phyloP scores from a whole-genome alignment of 2,888 invertebrate species.

The Lepas anatifera region DNA sequence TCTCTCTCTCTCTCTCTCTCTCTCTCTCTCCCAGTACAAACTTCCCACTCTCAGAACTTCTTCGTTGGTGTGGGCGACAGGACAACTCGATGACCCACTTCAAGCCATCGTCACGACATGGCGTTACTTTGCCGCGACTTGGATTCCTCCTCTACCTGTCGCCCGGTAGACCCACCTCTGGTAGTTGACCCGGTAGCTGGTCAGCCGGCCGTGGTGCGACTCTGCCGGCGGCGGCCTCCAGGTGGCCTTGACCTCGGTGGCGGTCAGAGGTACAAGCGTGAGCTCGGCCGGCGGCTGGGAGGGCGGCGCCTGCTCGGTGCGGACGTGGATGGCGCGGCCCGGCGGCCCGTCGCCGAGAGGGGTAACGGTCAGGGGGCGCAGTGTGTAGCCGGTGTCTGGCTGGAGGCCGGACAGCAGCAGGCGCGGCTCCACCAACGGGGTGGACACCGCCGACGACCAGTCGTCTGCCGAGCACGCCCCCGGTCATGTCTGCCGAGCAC shows the following conservation, averaged over 20 bases:
- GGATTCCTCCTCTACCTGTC: too few species aligned
- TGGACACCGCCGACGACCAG: conserved; percentile 16
- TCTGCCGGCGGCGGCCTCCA: conserved; percentile 22
- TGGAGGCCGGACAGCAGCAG: conserved; percentile 17
- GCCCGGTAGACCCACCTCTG: conserved; percentile 17
- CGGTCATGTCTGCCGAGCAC: too few species aligned
- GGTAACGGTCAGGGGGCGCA: conserved; percentile 21
- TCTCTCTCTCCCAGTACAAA: too few species aligned
- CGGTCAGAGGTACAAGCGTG: conserved; percentile 19
- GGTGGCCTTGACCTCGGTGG: conserved; percentile 21
- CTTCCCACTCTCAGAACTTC: too few species aligned
- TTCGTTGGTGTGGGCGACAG: too few species aligned
- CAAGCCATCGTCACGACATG: too few species aligned
- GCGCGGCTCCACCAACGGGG: conserved; percentile 16
- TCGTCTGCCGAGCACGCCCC: background rate
- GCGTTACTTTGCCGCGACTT: too few species aligned
- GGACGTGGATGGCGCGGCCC: conserved; percentile 17
- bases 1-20: too few species aligned
- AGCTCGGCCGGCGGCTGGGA: conserved; percentile 20
- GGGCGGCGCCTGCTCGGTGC: conserved; percentile 20
- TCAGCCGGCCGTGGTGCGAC: conserved; percentile 20
- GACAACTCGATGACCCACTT: too few species aligned
- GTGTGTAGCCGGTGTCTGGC: conserved; percentile 21
- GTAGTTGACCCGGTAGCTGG: conserved; percentile 19
- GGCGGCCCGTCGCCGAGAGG: conserved; percentile 18